These are phyloP conservation scores for Ambastaia sidthimunki DNA, from an alignment of 2,797 vertebrate genomes.

Conservation along the genomic window DNA sequence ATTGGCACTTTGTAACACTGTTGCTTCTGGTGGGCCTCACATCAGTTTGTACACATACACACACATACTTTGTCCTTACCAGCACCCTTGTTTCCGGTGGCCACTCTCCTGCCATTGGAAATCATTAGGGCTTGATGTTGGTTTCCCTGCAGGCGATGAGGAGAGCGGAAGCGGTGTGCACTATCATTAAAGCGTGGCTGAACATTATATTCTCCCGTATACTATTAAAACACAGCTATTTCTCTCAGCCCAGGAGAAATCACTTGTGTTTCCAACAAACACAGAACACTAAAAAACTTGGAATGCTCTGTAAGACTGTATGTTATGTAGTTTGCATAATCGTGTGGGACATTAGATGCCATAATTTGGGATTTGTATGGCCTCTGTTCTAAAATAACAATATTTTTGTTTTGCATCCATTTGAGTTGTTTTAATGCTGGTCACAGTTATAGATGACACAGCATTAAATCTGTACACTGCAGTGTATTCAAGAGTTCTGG, in stretches of 20 bases:
- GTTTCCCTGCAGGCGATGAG: conserved; percentile 75
- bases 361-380: background rate
- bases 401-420: background rate
- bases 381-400: conserved; percentile 1
- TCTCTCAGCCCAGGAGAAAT: conserved; percentile 27
- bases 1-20: background rate
- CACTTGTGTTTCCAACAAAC: conserved; percentile 24
- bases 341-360: background rate
- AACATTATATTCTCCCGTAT: conserved; percentile 40
- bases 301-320: too few relatives aligned
- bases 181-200: conserved; percentile 51
- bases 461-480: too few relatives aligned
- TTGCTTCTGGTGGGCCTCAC: conserved; percentile 72
- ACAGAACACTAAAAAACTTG: too few relatives aligned
- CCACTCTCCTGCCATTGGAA: conserved; percentile 81
- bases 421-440: background rate
- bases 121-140: conserved; percentile 78
- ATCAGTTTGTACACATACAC: background rate
- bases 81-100: conserved; percentile 76
- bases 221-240: conserved; percentile 14
- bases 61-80: conserved; percentile 2
- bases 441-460: too few relatives aligned
- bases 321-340: background rate
- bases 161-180: conserved; percentile 69
- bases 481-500: too few relatives aligned